Percentiles rank a stretch among this genome's conserved stretches.
Conservation (phyloP, 53 echinoderm and acorn worm species). For the Luidia sarsii region DNA sequence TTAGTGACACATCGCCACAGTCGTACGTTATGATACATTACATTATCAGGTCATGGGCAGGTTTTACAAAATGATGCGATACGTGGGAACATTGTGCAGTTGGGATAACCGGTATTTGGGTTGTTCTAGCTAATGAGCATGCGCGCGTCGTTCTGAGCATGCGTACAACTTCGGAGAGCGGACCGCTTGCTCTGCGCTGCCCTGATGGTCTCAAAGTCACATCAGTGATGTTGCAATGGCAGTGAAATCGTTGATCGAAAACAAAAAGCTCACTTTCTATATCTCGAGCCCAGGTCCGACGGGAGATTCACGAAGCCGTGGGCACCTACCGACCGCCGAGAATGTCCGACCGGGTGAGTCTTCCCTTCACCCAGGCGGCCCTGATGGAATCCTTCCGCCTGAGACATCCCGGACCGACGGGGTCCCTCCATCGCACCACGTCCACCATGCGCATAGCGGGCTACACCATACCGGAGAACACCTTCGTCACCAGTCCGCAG, state of each 20-base stretch:
- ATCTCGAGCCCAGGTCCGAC: conserved; percentile 8
- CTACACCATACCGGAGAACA: conserved; percentile 44
- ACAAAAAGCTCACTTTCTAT: background rate
- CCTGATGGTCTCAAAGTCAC: too few relatives aligned
- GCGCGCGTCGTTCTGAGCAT: too few relatives aligned
- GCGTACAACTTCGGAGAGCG: too few relatives aligned
- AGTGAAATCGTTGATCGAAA: background rate
- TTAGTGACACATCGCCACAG: too few relatives aligned
- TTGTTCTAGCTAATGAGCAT: too few relatives aligned
- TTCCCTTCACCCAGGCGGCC: conserved; percentile 49
- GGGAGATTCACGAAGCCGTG: conserved; percentile 20
- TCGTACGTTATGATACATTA: too few relatives aligned
- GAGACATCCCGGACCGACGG: conserved; percentile 40
- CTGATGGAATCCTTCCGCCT: conserved; percentile 43
- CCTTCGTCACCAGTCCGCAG: conserved; percentile 45
- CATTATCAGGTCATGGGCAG: too few relatives aligned
- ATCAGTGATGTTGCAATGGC: too few relatives aligned
- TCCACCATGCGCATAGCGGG: conserved; percentile 37
- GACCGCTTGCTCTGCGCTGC: too few relatives aligned
- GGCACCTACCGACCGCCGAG: conserved; percentile 41
- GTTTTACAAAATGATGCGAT: too few relatives aligned
- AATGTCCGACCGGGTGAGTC: conserved; percentile 41
- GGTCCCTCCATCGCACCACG: conserved; percentile 32
- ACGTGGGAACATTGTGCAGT: too few relatives aligned
- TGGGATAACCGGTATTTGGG: too few relatives aligned